Conservation (phyloP, 2,113 vertebrate species). For the Apodemus speciosus region DNA sequence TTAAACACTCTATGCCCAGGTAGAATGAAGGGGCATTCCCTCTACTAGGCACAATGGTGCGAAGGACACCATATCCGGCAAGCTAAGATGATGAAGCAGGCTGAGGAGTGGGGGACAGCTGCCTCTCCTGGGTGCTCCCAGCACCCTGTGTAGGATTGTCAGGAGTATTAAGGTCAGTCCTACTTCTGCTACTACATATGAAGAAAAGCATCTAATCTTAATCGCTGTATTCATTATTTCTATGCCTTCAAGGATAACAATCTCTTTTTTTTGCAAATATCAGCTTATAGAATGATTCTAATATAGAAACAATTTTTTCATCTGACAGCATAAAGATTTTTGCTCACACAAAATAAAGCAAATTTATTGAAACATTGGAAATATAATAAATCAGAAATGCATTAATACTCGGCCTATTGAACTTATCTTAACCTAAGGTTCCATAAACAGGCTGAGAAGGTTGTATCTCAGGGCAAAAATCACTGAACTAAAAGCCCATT, state of each 20-base stretch:
- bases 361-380: not conserved
- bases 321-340: conserved; percentile 2
- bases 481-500: not conserved
- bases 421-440: not conserved
- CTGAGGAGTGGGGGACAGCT: too few species aligned
- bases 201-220: not conserved
- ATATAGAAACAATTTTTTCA: not conserved
- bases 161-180: not conserved
- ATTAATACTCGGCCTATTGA: not conserved
- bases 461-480: not conserved
- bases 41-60: not conserved
- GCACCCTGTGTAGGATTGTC: not conserved
- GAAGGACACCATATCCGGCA: not conserved
- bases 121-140: not conserved
- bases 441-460: not conserved
- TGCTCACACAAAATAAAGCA: not conserved
- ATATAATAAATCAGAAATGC: not conserved
- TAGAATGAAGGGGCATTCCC: not conserved
- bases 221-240: not conserved
- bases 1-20: not conserved
- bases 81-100: not conserved
- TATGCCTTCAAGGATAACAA: not conserved
- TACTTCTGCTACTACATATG: not conserved
- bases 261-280: not conserved
- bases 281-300: not conserved